Evolutionary conservation across 2,113 vertebrate genomes (phyloP), one percentile per base, ranked within the genome.

Genomic region (Cryptomyrus ogoouensis): DNA sequence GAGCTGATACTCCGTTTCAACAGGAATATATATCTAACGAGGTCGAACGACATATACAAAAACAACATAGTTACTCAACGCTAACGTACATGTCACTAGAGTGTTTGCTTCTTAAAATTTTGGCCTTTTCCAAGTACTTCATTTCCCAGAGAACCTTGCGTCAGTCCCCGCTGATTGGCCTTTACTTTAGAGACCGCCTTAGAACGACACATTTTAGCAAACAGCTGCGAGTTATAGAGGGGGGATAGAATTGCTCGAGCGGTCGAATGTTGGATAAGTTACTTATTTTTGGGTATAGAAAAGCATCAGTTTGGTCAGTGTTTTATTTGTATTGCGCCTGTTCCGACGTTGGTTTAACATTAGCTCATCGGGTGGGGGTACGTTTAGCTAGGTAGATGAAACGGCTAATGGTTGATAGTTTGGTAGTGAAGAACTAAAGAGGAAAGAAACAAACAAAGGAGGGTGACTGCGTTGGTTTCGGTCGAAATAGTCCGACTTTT

Each of bases 401-500:
- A 50, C 44, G 10, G n/a, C 27, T 74, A 70, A 15, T 21, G 62
- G 44, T 50, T 15, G 35, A 10, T 21, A 44, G 74, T 52, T 35
- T 44, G 66, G 21, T 80, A 31, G 47, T 9, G 9, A n/a, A 35
- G 15, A 88, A 24, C 83, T 84, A 46, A 84, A 47, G 44, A 21
- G 44, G 77, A 44, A 44, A 80, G 74, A 42, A 80, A 80, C 70
- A 84, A 84, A 84, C 83, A 84, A 84, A 84, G 83, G 83, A 94
- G 94, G 94, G 94, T 94, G 94, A 90, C 93, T 91, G 93, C 92
- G 91, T 91, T 91, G 87, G 83, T 86, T 92, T 90, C 13, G 62
- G 42, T 19, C 27, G 27, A 58, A 87, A 62, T 90, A 84, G 88
- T 53, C 86, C 42, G 89, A 91, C 83, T 10, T 84, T n/a, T 13